These are phyloP conservation scores for Anas platyrhynchos DNA, from an alignment of 2,113 vertebrate species.

Conservation along the genomic window DNA sequence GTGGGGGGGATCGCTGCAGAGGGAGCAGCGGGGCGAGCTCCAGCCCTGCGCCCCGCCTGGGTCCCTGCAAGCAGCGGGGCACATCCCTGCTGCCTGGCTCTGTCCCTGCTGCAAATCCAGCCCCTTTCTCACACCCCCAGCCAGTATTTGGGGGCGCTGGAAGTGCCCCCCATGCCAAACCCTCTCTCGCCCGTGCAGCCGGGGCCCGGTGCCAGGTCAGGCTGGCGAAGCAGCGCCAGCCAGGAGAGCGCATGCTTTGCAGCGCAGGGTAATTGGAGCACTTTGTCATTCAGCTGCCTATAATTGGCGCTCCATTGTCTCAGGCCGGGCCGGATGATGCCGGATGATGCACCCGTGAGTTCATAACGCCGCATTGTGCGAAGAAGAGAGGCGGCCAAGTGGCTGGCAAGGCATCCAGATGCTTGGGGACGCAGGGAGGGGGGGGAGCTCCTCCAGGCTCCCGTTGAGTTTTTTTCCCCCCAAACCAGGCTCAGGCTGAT, in stretches of 20 bases:
- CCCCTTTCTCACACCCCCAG: background rate
- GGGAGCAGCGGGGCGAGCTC: fast-evolving
- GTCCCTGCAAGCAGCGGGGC: background rate
- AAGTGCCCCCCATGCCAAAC: fast-evolving
- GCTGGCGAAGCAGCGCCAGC: background rate
- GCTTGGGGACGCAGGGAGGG: background rate
- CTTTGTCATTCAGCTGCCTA: conserved; percentile 82
- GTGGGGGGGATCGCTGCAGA: too few species aligned
- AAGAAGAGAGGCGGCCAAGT: conserved; percentile 51
- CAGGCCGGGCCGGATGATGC: conserved; percentile 67
- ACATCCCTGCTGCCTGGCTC: background rate
- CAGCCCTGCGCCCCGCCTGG: background rate
- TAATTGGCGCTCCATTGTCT: conserved; percentile 76
- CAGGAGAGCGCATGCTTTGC: background rate
- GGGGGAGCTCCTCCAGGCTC: background rate
- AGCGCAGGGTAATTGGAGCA: conserved; percentile 77
- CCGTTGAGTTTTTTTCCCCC: background rate
- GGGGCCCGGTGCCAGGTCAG: background rate
- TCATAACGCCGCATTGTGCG: conserved; percentile 21
- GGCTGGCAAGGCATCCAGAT: conserved; percentile 47
- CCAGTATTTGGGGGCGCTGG: background rate
- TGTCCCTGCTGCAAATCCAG: background rate
- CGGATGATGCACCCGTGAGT: conserved; percentile 39
- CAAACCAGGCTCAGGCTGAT: background rate
- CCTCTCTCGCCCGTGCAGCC: background rate